Evolutionary conservation across 2,797 vertebrate genomes (phyloP), one percentile per base, ranked within the genome.

Genomic region (Betta splendens): DNA sequence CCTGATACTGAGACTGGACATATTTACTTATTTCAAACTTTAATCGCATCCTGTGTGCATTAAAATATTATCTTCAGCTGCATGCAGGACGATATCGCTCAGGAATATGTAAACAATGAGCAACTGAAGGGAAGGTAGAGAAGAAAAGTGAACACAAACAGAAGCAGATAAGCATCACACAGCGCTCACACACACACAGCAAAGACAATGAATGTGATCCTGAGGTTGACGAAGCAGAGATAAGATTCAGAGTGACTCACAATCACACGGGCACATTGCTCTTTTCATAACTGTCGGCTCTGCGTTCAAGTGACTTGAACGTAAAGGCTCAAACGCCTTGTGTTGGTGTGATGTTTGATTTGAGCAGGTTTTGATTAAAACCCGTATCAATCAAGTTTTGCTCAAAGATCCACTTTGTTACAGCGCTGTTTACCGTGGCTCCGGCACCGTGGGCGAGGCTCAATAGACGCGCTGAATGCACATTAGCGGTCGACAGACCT

Each of bases 201-300:
- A 39, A n/a, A 32, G 57, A 57, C 39, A 66, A 39, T 47, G 53
- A 75, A 66, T 61, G 35, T 32, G 43, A 65, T 55, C 25, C 37
- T 49, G 63, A 52, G 49, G 65, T 35, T 62, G 33, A 32, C 56
- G 42, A 49, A 5, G 16, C 57, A 60, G 64, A 64, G 46, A 64
- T 68, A 61, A 55, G 51, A 60, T 51, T 28, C 22, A 39, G 40
- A 40, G 31, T 67, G 36, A 69, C 62, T 70, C 39, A 42, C 54
- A 29, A 26, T 33, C 21, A 32, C 13, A 40, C 40, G 37, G 45
- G 37, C 21, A 42, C 53, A 59, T 71, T 71, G 69, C 29, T 18
- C 2, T 6, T 36, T 42, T 59, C 29, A 45, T 40, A 64, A 53
- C 63, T 43, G 60, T 69, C 54, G 56, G 48, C 47, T 54, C 57